phyloP scores from a whole-genome alignment of 23 tunicate species.

The Botrylloides violaceus region DNA sequence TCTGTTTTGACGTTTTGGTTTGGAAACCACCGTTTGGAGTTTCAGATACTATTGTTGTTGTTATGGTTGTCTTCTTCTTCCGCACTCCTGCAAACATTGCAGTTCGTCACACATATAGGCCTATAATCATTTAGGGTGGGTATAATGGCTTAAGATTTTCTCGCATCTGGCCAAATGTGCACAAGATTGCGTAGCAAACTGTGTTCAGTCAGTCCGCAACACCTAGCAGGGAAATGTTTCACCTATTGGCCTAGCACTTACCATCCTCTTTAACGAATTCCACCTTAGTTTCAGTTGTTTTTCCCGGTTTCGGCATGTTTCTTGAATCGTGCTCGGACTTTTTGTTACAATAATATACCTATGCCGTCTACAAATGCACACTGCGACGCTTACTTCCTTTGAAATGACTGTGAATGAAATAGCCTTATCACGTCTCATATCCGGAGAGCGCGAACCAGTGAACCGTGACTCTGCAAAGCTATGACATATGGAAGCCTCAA shows the following conservation, averaged over 20 bases:
- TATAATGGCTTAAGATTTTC: too few species aligned
- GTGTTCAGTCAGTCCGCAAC: too few species aligned
- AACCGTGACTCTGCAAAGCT: neutral
- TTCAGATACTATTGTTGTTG: conserved; percentile 2
- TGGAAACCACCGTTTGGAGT: neutral
- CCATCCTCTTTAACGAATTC: conserved; percentile 13
- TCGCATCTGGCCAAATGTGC: too few species aligned
- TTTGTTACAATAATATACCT: neutral
- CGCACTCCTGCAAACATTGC: neutral
- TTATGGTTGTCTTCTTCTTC: neutral
- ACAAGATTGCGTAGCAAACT: too few species aligned
- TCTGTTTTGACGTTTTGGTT: conserved; percentile 1
- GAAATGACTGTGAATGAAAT: neutral
- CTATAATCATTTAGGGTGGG: too few species aligned
- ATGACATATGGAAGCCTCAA: too few species aligned
- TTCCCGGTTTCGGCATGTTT: conserved; percentile 12
- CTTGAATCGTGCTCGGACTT: neutral
- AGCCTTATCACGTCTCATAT: neutral
- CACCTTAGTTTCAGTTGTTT: neutral
- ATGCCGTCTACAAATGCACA: neutral
- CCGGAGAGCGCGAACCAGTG: neutral
- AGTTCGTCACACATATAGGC: too few species aligned
- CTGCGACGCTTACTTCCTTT: neutral
- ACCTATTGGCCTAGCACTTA: too few species aligned
- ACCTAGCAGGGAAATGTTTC: too few species aligned